These are phyloP conservation scores for Echinarachnius parma DNA, from an alignment of 53 echinoderm and acorn worm species.

Conservation along the genomic window DNA sequence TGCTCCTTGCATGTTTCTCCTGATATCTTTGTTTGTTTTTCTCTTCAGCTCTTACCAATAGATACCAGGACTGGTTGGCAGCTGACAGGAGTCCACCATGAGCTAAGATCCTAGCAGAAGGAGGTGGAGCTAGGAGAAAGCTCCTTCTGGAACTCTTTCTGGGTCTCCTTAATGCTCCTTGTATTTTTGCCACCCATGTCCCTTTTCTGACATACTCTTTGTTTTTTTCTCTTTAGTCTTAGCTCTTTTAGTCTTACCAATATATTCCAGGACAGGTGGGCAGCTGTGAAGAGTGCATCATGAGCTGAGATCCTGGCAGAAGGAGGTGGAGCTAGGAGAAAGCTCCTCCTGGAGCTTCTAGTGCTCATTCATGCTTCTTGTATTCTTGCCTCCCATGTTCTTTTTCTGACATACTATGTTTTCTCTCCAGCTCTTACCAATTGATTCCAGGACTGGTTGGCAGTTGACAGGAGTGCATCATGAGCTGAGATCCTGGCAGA, in stretches of 20 bases:
- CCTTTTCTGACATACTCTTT: too few relatives aligned
- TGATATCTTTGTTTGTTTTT: too few relatives aligned
- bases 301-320: slow-evolving; percentile 64
- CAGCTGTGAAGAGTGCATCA: slow-evolving; percentile 64
- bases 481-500: slow-evolving; percentile 64
- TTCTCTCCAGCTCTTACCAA: slow-evolving; percentile 60
- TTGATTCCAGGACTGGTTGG: slow-evolving; percentile 70
- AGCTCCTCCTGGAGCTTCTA: too few relatives aligned
- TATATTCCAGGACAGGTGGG: slow-evolving; percentile 68
- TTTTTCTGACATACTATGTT: slow-evolving; percentile 40
- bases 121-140: slow-evolving; percentile 24
- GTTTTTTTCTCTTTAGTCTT: too few relatives aligned
- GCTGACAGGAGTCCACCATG: slow-evolving; percentile 62
- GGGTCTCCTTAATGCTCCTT: too few relatives aligned
- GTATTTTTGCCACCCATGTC: neutral
- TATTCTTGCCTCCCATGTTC: slow-evolving; percentile 44
- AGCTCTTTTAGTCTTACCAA: slow-evolving; percentile 59
- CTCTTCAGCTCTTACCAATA: slow-evolving; percentile 63
- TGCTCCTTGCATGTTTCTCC: neutral
- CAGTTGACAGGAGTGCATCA: slow-evolving; percentile 64
- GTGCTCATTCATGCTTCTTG: slow-evolving; percentile 57
- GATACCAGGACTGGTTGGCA: slow-evolving; percentile 68
- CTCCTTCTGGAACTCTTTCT: too few relatives aligned
- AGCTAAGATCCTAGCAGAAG: slow-evolving; percentile 62
- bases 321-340: slow-evolving; percentile 28